Base-by-base conservation (phyloP, 2,888 invertebrate species). In the Parnassius mnemosyne region DNA sequence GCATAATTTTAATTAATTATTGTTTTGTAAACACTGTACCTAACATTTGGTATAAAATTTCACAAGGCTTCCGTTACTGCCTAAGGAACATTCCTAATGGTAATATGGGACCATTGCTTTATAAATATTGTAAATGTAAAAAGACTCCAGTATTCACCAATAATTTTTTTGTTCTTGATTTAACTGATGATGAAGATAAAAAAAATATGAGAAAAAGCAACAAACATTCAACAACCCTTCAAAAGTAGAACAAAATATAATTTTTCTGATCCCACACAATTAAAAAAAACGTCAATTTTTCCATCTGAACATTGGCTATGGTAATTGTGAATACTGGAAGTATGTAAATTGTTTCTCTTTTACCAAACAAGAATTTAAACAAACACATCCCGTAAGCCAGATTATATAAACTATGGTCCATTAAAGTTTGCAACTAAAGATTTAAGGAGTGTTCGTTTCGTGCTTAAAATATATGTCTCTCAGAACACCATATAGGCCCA, bases 71-170 rank as follows among this genome's bases (percentile, higher is more conserved):
- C 77, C 76, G 67, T 66, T 42, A 51, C 73, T 75, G 80, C 80
- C 85, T 85, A 81, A 77, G 78, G 77, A 83, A 83, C 81, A 81
- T 76, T 72, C 74, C 75, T 77, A 79, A 72, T 74, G 77, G 80
- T 80, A 76, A 76, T 76, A 74, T 77, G 74, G 74, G 80, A 79
- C 87, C 88, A 89, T 90, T 89, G 87, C 87, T 77, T 74, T 77
- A 66, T 74, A 72, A 71, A 69, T 68, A 68, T 66, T 59, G 55
- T 61, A 51, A 50, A 9, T 69, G 66, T 66, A 66, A 61, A 71
- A 73, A 83, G 87, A 87, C 89, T 16, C 16, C 89, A 89, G 84
- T 89, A 88, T 89, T 87, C 89, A 89, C 85, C 75, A 63, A 41
- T 57, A 3, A 46, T 46, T 7, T 12, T 34, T 34, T 34, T 34